Evolutionary conservation across 2,113 vertebrate species (phyloP).

Genomic region (Scatophagus argus): DNA sequence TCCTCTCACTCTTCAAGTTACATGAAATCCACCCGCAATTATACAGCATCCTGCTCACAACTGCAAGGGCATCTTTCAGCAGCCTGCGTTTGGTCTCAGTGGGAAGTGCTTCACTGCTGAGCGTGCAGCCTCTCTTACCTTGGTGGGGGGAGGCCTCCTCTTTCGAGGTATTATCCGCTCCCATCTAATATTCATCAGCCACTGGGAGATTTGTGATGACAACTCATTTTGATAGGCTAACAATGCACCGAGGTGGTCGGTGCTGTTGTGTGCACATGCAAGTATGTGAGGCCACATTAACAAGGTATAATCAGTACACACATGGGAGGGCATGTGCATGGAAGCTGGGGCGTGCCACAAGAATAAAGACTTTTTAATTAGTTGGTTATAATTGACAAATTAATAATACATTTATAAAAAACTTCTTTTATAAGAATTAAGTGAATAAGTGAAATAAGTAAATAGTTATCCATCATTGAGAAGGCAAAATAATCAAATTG

Average conservation of each 20-base stretch:
- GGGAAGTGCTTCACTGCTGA: constrained; percentile 72
- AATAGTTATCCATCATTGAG: not conserved
- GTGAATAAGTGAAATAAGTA: not conserved
- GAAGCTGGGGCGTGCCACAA: not conserved
- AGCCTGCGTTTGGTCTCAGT: constrained; percentile 62
- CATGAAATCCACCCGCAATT: constrained; percentile 64
- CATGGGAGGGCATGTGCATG: constrained; percentile 57
- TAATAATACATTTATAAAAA: not conserved
- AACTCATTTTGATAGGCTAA: constrained; percentile 67
- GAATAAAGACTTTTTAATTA: not conserved
- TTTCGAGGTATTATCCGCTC: constrained; percentile 65
- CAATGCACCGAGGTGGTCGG: constrained; percentile 59
- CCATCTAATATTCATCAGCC: constrained; percentile 81
- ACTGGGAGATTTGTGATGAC: constrained; percentile 72
- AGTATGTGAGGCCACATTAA: constrained; percentile 31
- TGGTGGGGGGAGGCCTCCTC: constrained; percentile 69
- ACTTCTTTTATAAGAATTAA: not conserved
- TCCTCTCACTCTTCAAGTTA: constrained; percentile 20
- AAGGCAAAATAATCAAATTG: not conserved
- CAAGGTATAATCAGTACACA: constrained; percentile 31
- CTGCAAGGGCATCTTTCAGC: constrained; percentile 56
- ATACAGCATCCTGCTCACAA: constrained; percentile 41
- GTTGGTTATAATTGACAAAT: not conserved
- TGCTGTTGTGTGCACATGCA: constrained; percentile 34
- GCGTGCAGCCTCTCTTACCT: constrained; percentile 61